These are phyloP conservation scores for Oncopodura yosiiana DNA, from an alignment of 1,140 invertebrate genomes.

Conservation along the genomic window DNA sequence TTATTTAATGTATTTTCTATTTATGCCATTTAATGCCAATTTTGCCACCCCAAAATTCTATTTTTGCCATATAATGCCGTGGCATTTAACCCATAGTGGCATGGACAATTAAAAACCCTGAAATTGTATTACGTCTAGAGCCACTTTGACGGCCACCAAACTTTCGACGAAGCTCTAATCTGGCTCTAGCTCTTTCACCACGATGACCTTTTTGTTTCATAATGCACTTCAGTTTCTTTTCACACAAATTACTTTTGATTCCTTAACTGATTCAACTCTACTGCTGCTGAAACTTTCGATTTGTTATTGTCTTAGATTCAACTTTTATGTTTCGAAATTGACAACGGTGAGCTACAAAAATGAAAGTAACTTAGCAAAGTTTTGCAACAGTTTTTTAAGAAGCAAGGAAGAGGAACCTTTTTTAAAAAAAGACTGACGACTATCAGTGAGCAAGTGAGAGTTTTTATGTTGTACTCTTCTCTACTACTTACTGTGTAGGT, in stretches of 20 bases:
- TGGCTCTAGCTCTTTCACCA: constrained; percentile 23
- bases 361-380: neutral
- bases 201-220: constrained; percentile 30
- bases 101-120: too few species aligned
- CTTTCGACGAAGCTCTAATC: constrained; percentile 25
- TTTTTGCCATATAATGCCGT: neutral
- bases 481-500: too few species aligned
- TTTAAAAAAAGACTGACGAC: too few species aligned
- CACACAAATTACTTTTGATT: neutral
- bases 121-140: neutral
- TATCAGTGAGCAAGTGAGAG: too few species aligned
- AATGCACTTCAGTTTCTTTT: neutral
- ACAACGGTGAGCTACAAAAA: constrained; percentile 1
- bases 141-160: constrained; percentile 5
- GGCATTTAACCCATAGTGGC: neutral
- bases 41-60: neutral
- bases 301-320: neutral
- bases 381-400: neutral
- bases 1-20: neutral
- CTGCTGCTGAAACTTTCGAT: neutral
- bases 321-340: neutral
- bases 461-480: too few species aligned
- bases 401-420: neutral
- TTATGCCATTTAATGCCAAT: neutral
- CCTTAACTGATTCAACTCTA: neutral